phyloP scores from a whole-genome alignment of 2,797 vertebrate species.

The Lutjanus argentimaculatus region DNA sequence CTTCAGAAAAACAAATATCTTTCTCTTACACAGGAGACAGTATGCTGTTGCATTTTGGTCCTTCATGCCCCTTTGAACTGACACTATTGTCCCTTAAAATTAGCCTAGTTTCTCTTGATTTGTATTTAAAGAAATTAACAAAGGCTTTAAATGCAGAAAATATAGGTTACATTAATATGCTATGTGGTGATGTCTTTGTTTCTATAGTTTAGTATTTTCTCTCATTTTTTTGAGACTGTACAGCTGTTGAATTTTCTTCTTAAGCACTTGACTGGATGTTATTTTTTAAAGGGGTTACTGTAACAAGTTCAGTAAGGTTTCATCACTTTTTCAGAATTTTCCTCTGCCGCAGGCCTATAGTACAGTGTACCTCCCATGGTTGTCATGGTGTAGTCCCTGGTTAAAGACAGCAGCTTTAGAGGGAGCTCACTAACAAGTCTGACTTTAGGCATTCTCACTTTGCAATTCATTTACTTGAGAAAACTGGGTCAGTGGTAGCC shows the following conservation, averaged over 20 bases:
- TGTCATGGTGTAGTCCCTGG: conserved; percentile 55
- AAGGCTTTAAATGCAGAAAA: background rate
- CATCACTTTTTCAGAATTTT: conserved; percentile 63
- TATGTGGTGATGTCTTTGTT: background rate
- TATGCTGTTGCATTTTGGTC: background rate
- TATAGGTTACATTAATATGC: background rate
- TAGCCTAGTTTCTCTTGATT: background rate
- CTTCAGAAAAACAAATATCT: background rate
- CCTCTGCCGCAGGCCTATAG: conserved; percentile 34
- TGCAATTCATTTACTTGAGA: conserved; percentile 75
- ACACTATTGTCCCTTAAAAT: background rate
- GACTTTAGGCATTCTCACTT: conserved; percentile 75
- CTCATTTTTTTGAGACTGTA: background rate
- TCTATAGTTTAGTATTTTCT: conserved; percentile 17
- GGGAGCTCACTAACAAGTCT: conserved; percentile 65
- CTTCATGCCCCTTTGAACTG: conserved; percentile 2
- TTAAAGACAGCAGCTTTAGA: conserved; percentile 50
- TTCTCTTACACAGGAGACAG: background rate
- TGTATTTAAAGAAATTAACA: background rate
- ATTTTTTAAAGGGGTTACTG: conserved; percentile 30
- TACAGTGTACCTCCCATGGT: conserved; percentile 42
- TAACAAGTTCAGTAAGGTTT: conserved; percentile 63
- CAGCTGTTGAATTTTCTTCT: background rate
- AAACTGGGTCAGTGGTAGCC: conserved; percentile 81
- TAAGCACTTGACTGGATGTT: conserved; percentile 7